Base-by-base conservation (phyloP, 2,888 invertebrate genomes). In the Spodoptera littoralis region DNA sequence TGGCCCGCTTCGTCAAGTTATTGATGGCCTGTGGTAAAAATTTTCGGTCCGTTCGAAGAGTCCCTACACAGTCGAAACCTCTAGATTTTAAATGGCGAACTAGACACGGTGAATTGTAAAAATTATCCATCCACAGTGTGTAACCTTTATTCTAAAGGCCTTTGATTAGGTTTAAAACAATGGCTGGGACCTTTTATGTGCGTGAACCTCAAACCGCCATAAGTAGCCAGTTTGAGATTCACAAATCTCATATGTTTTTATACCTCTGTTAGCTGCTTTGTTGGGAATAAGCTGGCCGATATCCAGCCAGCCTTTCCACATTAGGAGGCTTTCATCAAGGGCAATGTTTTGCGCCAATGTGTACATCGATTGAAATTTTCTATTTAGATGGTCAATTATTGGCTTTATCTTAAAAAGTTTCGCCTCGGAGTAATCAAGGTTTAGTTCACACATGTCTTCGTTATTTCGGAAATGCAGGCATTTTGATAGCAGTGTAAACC, bases 201-300 rank as follows among this genome's bases (percentile, higher is more conserved):
- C 52, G 60, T 75, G 65, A 48, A 80, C 13, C 60, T 68, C 71
- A 56, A 80, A 73, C 50, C 73, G 64, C 76, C 74, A 81, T 11
- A 81, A 46, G 12, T 79, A 81, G 3, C 78, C 77, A 24, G 75
- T 73, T 49, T 65, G 66, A 45, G 73, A 70, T 59, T 80, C 79
- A 70, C 73, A 77, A 2, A 81, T 46, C 30, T 77, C 77, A 12
- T 79, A 78, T 0, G 71, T 70, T 49, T 77, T 79, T 0, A 76
- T 68, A 0, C 70, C 73, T 11, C 24, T 48, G 11, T 47, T n/a
- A 0, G 74, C 70, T 2, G 62, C 52, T 56, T 77, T 73, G 30
- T 65, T 73, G 9, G 60, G 45, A 12, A 76, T 74, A 12, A 65
- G 50, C 30, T 77, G 76, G 45, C 60, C 63, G 13, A 70, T 68